phyloP scores from a whole-genome alignment of 2,797 vertebrate species.

The Lemur catta region DNA sequence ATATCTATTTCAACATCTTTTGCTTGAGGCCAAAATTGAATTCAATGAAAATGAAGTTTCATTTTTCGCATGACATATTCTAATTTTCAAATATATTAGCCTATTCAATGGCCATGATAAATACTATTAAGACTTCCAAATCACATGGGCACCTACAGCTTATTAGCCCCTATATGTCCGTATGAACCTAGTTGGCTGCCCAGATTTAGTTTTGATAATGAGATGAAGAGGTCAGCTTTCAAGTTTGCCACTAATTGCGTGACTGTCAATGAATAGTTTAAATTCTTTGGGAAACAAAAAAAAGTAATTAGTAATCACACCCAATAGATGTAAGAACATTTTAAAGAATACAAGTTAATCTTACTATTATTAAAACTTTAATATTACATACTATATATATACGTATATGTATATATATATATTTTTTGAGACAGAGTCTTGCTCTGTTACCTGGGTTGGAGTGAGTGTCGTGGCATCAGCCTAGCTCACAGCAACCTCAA shows the following conservation, averaged over 20 bases:
- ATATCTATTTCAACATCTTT: slow-evolving; percentile 11
- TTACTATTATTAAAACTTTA: neutral
- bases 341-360: slow-evolving; percentile 32
- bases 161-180: neutral
- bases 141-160: neutral
- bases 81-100: slow-evolving; percentile 18
- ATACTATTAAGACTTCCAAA: neutral
- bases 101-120: slow-evolving; percentile 14
- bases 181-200: neutral
- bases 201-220: neutral
- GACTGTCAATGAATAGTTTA: neutral
- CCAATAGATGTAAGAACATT: neutral
- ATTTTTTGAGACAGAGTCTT: too few species aligned
- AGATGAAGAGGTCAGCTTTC: slow-evolving; percentile 7
- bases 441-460: too few species aligned
- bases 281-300: slow-evolving; percentile 11
- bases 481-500: too few species aligned
- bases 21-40: neutral
- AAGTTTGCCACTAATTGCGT: neutral
- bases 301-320: neutral
- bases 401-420: too few species aligned
- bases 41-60: slow-evolving; percentile 38
- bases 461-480: too few species aligned
- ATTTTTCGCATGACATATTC: neutral
- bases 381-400: too few species aligned